Base-by-base conservation (phyloP, 1,140 invertebrate genomes). In the Monochamus saltuarius region DNA sequence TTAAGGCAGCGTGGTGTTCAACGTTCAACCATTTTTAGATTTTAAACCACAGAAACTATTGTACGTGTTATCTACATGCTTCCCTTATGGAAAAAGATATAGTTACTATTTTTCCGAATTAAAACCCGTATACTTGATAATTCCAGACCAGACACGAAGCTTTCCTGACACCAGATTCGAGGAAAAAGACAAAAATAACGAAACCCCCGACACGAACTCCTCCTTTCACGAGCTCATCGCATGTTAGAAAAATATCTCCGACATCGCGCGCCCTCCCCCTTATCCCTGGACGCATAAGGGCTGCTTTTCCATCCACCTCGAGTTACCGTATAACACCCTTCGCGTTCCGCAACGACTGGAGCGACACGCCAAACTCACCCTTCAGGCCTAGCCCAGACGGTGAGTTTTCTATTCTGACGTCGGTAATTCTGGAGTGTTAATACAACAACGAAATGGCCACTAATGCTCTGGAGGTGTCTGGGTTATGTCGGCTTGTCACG, bases 371-470 rank as follows among this genome's bases (percentile, higher is more conserved):
- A 67, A 57, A 39, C 13, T 52, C 55, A 22, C 38, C 61, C 58
- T 51, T 64, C 59, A n/a, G 14, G 16, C 16, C 14, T 2, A 4
- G 11, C 13, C 10, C 22, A 37, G 39, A 51, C 36, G 59, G 65
- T 14, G 56, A 49, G 36, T 45, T 66, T 67, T 61, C 52, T 50
- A 34, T 17, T 53, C 36, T 29, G 8, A 7, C 51, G 56, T 49
- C n/a, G 46, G 68, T 70, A 74, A 74, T 74, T 73, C 66, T 63
- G 60, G 65, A 74, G 73, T 74, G 73, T 74, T 74, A 74, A 74
- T 74, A 69, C 73, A 71, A 72, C 73, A 69, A 66, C 70, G 69
- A 74, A 74, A 74, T 74, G 72, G 73, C 71, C 69, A 73, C 71
- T 74, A 74, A 72, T 73, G 72, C 66, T 71, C 63, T 64, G 59